Evolutionary conservation across 2,888 invertebrate species (phyloP).

Genomic region (Morpho deidamia): DNA sequence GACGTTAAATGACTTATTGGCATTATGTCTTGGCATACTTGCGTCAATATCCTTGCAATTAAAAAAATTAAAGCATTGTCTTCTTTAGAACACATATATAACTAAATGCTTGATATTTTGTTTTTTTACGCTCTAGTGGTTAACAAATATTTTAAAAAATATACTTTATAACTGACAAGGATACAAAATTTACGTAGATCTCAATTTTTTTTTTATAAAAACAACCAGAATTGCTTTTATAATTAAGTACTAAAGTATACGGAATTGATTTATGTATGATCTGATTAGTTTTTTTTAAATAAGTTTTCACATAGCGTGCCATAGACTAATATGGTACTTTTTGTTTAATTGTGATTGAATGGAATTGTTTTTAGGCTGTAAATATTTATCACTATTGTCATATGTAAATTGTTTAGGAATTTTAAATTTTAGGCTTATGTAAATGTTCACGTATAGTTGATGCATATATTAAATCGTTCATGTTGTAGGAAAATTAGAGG

Average conservation of each 20-base stretch:
- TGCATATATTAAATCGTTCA: constrained; percentile 68
- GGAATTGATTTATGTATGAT: constrained; percentile 41
- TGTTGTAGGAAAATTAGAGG: constrained; percentile 66
- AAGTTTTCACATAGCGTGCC: constrained; percentile 32
- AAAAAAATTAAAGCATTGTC: too few relatives aligned
- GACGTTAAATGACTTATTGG: too few relatives aligned
- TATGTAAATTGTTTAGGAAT: constrained; percentile 61
- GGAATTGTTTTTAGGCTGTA: constrained; percentile 55
- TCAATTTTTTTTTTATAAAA: constrained; percentile 18
- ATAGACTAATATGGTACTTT: constrained; percentile 33
- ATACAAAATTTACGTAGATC: constrained; percentile 20
- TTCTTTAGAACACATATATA: too few relatives aligned
- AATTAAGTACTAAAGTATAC: constrained; percentile 25
- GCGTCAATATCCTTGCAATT: too few relatives aligned
- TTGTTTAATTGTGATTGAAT: constrained; percentile 37
- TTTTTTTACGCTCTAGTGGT: neutral
- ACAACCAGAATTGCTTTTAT: constrained; percentile 22
- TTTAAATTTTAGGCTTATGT: constrained; percentile 51
- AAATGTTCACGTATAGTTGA: constrained; percentile 56
- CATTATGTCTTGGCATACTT: too few relatives aligned
- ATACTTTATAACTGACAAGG: constrained; percentile 13
- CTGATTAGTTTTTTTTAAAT: constrained; percentile 33
- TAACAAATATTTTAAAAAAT: too few relatives aligned
- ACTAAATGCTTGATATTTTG: neutral
- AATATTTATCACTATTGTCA: constrained; percentile 62